Conservation (phyloP, 2,888 invertebrate species). For the Hirtodrosophila duncani region DNA sequence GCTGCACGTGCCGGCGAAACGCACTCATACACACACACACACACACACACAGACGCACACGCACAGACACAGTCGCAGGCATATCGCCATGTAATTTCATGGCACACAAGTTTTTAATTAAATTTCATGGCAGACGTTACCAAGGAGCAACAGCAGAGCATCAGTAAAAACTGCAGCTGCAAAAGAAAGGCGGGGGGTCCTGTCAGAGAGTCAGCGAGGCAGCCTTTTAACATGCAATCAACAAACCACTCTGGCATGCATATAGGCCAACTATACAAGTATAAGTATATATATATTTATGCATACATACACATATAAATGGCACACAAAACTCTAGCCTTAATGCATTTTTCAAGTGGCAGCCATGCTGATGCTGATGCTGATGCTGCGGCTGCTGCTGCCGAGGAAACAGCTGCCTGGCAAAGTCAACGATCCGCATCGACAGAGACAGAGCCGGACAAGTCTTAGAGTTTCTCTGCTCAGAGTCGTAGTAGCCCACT, state of each 20-base stretch:
- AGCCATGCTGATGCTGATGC: constrained; percentile 36
- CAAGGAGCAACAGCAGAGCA: constrained; percentile 31
- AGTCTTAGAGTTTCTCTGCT: too few species aligned
- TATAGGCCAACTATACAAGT: constrained; percentile 55
- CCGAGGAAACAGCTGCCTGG: constrained; percentile 15
- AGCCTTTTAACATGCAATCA: constrained; percentile 71
- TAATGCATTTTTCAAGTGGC: constrained; percentile 68
- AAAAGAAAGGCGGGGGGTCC: constrained; percentile 1
- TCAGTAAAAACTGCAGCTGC: constrained; percentile 4
- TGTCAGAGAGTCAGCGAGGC: constrained; percentile 24
- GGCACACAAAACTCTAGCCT: constrained; percentile 62
- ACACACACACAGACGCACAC: constrained; percentile 4
- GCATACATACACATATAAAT: constrained; percentile 37
- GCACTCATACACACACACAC: constrained; percentile 13
- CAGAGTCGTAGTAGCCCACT: constrained; percentile 13
- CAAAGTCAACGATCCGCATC: constrained; percentile 46
- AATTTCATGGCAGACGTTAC: constrained; percentile 65
- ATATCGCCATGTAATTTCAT: constrained; percentile 71
- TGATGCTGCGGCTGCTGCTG: not conserved
- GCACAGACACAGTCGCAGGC: constrained; percentile 26
- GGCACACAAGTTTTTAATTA: constrained; percentile 73
- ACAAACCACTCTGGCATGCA: constrained; percentile 69
- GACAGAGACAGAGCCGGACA: not conserved
- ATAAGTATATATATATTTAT: constrained; percentile 29
- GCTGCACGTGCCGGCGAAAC: constrained; percentile 28